Evolutionary conservation across 1,140 invertebrate genomes (phyloP).

Genomic region (Pogonus chalceus): DNA sequence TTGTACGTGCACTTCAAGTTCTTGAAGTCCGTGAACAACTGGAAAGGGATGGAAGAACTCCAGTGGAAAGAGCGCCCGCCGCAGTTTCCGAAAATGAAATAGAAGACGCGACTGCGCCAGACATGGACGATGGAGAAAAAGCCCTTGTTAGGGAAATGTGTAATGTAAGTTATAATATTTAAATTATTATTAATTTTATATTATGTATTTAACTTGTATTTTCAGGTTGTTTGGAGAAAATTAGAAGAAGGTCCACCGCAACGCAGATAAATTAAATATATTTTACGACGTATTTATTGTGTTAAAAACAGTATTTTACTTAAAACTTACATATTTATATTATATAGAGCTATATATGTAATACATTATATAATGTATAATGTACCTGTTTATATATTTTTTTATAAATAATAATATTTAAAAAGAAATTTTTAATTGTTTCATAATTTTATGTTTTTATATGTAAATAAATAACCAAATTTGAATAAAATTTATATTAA

Average conservation of each 20-base stretch:
- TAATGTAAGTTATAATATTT: conserved; percentile 70
- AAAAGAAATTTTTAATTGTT: no score
- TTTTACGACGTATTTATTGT: no score
- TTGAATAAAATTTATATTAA: no score
- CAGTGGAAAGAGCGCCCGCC: conserved; percentile 32
- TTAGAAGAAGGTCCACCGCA: conserved; percentile 51
- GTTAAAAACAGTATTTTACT: no score
- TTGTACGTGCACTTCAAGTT: conserved; percentile 81
- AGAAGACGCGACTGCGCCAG: conserved; percentile 45
- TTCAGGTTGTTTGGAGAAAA: conserved; percentile 59
- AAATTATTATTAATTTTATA: conserved; percentile 14
- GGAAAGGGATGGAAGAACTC: conserved; percentile 50
- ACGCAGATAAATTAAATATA: conserved; percentile 39
- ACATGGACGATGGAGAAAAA: conserved; percentile 82
- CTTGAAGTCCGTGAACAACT: conserved; percentile 82
- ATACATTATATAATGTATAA: no score
- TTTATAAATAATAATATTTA: no score
- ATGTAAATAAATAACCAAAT: no score
- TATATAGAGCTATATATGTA: no score
- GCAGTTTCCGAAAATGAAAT: conserved; percentile 59
- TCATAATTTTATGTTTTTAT: no score
- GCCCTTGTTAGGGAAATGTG: conserved; percentile 93
- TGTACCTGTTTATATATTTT: no score
- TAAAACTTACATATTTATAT: no score
- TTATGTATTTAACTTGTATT: conserved; percentile 14